Conservation (phyloP, 2,888 invertebrate species). For the Metopia argyrocephala region DNA sequence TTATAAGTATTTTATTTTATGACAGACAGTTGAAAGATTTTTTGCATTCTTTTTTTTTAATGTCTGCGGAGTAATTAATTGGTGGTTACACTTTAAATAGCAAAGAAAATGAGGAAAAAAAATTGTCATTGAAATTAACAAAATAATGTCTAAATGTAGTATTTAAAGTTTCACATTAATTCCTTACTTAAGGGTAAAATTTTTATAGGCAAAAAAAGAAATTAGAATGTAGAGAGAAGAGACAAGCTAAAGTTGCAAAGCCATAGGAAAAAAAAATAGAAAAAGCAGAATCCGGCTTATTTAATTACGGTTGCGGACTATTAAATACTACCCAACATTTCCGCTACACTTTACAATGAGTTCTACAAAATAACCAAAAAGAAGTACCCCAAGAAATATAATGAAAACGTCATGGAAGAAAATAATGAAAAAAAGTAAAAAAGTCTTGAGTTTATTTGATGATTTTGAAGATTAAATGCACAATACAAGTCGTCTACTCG, state of each 20-base stretch:
- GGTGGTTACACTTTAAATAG: constrained; percentile 51
- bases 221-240: constrained; percentile 9
- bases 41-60: constrained; percentile 43
- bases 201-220: constrained; percentile 57
- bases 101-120: constrained; percentile 30
- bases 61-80: constrained; percentile 60
- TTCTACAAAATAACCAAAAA: constrained; percentile 40
- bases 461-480: constrained; percentile 68
- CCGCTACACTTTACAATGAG: constrained; percentile 53
- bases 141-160: constrained; percentile 57
- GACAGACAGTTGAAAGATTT: too few relatives aligned
- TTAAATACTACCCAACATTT: constrained; percentile 64
- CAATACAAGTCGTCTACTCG: too few relatives aligned
- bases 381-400: constrained; percentile 30
- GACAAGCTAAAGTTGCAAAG: constrained; percentile 21
- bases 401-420: constrained; percentile 8
- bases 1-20: too few relatives aligned
- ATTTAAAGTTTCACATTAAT: not conserved
- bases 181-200: constrained; percentile 41
- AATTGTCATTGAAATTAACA: constrained; percentile 62
- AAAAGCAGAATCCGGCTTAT: constrained; percentile 57
- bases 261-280: constrained; percentile 5
- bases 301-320: constrained; percentile 65
- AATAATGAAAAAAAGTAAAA: constrained; percentile 7
- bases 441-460: constrained; percentile 62